Base-by-base conservation (phyloP, 2,888 invertebrate genomes). In the Gastrophysa polygoni region DNA sequence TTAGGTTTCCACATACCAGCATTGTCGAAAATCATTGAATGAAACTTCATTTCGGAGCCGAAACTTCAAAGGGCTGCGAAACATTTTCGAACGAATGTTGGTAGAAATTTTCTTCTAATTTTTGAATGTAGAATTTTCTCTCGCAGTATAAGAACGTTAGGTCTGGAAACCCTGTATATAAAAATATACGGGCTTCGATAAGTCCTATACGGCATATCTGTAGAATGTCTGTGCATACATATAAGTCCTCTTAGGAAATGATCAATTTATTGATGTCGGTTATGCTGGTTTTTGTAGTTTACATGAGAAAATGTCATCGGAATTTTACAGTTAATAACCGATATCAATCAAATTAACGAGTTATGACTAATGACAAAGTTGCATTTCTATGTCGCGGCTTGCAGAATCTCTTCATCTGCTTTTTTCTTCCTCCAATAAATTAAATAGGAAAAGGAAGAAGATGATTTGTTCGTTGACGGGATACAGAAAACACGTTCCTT, bases 261-360 rank as follows among this genome's bases (percentile, higher is more conserved):
- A 62, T 54, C 59, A 57, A 55, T 59, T 57, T 57, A 63, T 63
- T 63, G 56, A 59, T 48, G 56, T 63, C 49, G 47, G 29, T 49
- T 49, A 10, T 54, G 54, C 44, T 34, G 14, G 34, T 24, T 44
- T 54, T 54, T 54, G 24, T 8, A 32, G 20, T 43, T 54, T 8
- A 38, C 59, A 57, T 63, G 63, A 56, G 59, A 63, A 63, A 59
- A 59, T 59, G 51, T 43, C 59, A 20, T 43, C 38, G 29, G 56
- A 57, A 59, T 58, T 54, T 24, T 49, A 59, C 63, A 34, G 34
- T 59, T 59, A 59, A 63, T 63, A 55, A 59, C 59, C 32, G 50
- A 51, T 51, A 59, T 63, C 63, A 59, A 63, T 63, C 63, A 63
- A 56, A 46, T 46, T 52, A 52, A 52, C 20, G 20, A 52, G 52